Base-by-base conservation (phyloP, 2,113 vertebrate genomes). In the Scalopus aquaticus region DNA sequence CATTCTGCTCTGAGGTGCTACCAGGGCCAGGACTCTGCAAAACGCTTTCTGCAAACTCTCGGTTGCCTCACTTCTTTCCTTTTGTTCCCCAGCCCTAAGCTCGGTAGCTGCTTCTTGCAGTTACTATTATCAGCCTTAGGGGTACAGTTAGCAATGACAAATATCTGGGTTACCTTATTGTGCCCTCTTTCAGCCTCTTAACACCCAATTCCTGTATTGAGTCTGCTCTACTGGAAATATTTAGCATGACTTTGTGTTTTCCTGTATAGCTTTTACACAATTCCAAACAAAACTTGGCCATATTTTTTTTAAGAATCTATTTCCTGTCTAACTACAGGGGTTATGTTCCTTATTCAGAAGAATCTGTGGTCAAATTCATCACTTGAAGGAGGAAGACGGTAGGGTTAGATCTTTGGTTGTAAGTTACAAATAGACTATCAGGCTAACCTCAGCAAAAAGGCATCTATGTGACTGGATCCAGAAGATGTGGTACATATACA, bases 191-290 rank as follows among this genome's bases (percentile, higher is more conserved):
- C 16, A 92, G 51, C 20, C 30, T 90, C 60, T 69, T 78, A 74
- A 72, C 44, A 62, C 28, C 54, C 67, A 90, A 90, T 80, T 67
- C 13, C 35, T 46, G n/a, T 56, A 72, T 17, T 70, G 60, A 90
- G 90, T 84, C 35, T 0, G 1, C 32, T 93, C 30, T 73, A 1
- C 46, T 82, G 69, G 82, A 94, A 91, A 93, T 49, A 70, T 6
- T 72, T 35, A 44, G 76, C 49, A 81, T 56, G 56, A 24, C 42
- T 90, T 95, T 91, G 83, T 92, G 56, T 84, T 74, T 95, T 60
- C 62, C 62, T 80, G n/a, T 26, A 12, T 35, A 86, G 20, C 69
- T 84, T 87, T 72, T 88, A 87, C 12, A 84, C n/a, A 88, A 65
- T 19, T 65, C 39, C 77, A 91, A 79, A 58, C 44, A 90, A 30